Percentiles rank a stretch among this genome's conserved stretches.
phyloP scores from a whole-genome alignment of 2,888 invertebrate genomes.

The Diogma glabrata region DNA sequence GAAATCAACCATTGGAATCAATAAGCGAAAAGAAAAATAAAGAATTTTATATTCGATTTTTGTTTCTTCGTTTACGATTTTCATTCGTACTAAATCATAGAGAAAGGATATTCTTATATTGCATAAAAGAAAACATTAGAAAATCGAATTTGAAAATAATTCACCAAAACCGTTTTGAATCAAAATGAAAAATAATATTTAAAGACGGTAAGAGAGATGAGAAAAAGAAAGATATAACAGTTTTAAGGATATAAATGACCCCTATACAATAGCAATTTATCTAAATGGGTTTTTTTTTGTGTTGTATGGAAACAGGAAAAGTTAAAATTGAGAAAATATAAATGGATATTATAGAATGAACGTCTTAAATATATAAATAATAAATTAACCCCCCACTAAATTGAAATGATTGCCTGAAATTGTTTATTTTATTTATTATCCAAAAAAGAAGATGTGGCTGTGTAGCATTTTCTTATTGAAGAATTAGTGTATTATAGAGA shows the following conservation, averaged over 20 bases:
- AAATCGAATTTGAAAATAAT: not conserved
- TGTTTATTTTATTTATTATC: no score
- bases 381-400: slow-evolving; percentile 10
- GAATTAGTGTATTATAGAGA: no score
- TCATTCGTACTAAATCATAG: no score
- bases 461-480: no score
- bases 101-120: slow-evolving; percentile 9
- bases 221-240: slow-evolving; percentile 4
- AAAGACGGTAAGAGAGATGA: not conserved
- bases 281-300: slow-evolving; percentile 7
- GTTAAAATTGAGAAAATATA: slow-evolving; percentile 6
- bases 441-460: no score
- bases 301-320: slow-evolving; percentile 7
- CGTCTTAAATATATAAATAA: slow-evolving; percentile 9
- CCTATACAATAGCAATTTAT: slow-evolving; percentile 13
- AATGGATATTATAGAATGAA: no score
- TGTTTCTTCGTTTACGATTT: no score
- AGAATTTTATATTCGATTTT: no score
- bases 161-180: slow-evolving; percentile 5
- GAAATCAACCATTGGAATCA: no score
- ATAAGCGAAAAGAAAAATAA: no score
- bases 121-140: not conserved
- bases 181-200: not conserved
- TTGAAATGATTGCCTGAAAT: slow-evolving; percentile 14
- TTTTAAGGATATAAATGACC: slow-evolving; percentile 12